Conservation (phyloP, 2,888 invertebrate species). For the Cataglyphis rosenhaueri region DNA sequence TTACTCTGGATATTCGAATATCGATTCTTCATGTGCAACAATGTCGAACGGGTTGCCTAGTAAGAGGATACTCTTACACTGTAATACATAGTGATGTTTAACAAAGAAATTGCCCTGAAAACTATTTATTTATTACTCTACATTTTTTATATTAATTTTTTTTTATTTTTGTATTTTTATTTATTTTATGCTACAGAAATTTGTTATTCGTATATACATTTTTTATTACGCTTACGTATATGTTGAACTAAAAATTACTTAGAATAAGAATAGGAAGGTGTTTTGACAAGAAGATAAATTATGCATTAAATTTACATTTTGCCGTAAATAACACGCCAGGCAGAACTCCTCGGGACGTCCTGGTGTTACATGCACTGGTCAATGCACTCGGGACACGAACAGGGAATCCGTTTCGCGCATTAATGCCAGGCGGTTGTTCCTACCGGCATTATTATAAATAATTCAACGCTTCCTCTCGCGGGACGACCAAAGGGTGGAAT, state of each 20-base stretch:
- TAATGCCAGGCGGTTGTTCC: constrained; percentile 38
- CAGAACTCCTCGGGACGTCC: constrained; percentile 5
- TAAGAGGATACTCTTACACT: not conserved
- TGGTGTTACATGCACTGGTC: constrained; percentile 43
- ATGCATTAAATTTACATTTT: constrained; percentile 29
- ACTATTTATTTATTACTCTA: not conserved
- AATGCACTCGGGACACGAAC: constrained; percentile 39
- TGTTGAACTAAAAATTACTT: not conserved
- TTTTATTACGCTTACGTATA: not conserved
- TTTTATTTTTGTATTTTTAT: not conserved
- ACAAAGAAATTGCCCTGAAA: not conserved
- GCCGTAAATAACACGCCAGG: constrained; percentile 14
- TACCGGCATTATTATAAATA: constrained; percentile 60
- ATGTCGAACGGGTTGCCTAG: constrained; percentile 39
- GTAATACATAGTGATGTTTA: not conserved
- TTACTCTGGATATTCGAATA: not conserved
- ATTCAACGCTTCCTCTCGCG: constrained; percentile 59
- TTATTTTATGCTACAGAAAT: not conserved
- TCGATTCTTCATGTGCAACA: not conserved
- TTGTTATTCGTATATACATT: not conserved
- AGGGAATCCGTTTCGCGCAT: constrained; percentile 41
- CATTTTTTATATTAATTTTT: not conserved
- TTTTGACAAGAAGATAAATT: constrained; percentile 27
- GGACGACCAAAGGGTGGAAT: constrained; percentile 47
- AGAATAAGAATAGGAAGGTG: not conserved